Evolutionary conservation across 2,888 invertebrate genomes (phyloP).

Genomic region (Pogonocherus hispidulus): DNA sequence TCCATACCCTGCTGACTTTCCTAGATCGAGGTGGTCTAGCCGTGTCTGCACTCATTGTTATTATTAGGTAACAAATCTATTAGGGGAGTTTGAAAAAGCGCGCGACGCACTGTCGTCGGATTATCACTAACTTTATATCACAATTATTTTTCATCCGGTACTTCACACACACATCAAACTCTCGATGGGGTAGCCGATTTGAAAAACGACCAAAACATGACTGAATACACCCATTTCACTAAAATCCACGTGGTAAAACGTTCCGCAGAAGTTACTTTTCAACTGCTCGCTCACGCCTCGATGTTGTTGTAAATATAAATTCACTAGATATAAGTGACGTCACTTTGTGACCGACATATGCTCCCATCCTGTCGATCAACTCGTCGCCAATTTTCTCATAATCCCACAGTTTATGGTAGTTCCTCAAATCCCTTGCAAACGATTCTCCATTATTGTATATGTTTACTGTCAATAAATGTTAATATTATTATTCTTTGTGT

Average conservation of each 20-base stretch:
- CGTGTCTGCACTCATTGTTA: conserved; percentile 22
- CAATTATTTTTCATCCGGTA: background rate
- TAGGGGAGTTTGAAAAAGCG: conserved; percentile 14
- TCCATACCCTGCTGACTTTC: conserved; percentile 29
- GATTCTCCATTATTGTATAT: background rate
- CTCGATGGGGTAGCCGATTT: conserved; percentile 22
- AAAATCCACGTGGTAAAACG: conserved; percentile 47
- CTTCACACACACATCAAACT: conserved; percentile 31
- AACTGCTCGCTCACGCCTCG: conserved; percentile 49
- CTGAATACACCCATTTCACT: conserved; percentile 42
- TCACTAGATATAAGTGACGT: conserved; percentile 58
- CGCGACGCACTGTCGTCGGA: conserved; percentile 11
- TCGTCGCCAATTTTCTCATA: conserved; percentile 44
- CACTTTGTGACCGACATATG: conserved; percentile 48
- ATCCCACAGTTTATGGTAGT: conserved; percentile 28
- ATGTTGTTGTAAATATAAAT: conserved; percentile 59
- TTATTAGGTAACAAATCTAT: background rate
- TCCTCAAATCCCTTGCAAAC: background rate
- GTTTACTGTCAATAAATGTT: conserved; percentile 14
- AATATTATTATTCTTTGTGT: conserved; percentile 1
- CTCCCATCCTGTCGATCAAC: conserved; percentile 47
- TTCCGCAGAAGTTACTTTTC: conserved; percentile 42
- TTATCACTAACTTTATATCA: conserved; percentile 24
- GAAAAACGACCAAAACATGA: conserved; percentile 25
- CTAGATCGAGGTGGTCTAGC: conserved; percentile 20